These are phyloP conservation scores for Malurus leucopterus DNA, from an alignment of 2,797 vertebrate species.

Conservation along the genomic window DNA sequence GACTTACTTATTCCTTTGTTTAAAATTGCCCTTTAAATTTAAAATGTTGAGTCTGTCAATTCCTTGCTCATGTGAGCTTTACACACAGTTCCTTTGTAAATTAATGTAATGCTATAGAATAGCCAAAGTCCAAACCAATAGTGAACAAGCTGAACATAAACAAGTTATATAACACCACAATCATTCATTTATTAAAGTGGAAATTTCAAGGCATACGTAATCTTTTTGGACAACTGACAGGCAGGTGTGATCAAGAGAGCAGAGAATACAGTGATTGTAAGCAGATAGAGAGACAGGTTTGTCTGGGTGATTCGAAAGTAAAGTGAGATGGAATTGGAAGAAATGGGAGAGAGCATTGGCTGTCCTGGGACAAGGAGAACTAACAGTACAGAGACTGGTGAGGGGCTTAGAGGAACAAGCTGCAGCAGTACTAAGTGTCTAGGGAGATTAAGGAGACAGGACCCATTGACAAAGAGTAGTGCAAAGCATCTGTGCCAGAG, in stretches of 20 bases:
- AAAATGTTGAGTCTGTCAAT: neutral
- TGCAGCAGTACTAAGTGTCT: neutral
- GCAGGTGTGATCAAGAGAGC: slow-evolving; percentile 50
- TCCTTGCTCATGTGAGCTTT: neutral
- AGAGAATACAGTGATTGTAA: slow-evolving; percentile 26
- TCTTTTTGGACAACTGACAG: slow-evolving; percentile 58
- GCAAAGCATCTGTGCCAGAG: neutral
- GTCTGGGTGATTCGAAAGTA: slow-evolving; percentile 18
- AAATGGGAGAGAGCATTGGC: neutral
- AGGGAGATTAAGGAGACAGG: neutral
- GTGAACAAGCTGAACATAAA: slow-evolving; percentile 32
- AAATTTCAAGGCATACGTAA: slow-evolving; percentile 30
- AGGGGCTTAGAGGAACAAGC: neutral
- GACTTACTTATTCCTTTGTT: neutral
- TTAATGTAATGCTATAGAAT: neutral
- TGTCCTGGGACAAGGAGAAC: neutral
- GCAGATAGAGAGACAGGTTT: slow-evolving; percentile 50
- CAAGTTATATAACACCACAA: slow-evolving; percentile 55
- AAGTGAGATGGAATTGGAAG: slow-evolving; percentile 13
- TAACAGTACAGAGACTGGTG: neutral
- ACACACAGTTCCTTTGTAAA: neutral
- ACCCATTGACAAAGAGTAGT: neutral
- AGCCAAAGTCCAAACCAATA: neutral
- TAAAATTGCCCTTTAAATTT: neutral
- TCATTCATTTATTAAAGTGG: slow-evolving; percentile 46